These are phyloP conservation scores for Mesochorus sp. DNA, from an alignment of 2,888 invertebrate genomes.

Conservation along the genomic window DNA sequence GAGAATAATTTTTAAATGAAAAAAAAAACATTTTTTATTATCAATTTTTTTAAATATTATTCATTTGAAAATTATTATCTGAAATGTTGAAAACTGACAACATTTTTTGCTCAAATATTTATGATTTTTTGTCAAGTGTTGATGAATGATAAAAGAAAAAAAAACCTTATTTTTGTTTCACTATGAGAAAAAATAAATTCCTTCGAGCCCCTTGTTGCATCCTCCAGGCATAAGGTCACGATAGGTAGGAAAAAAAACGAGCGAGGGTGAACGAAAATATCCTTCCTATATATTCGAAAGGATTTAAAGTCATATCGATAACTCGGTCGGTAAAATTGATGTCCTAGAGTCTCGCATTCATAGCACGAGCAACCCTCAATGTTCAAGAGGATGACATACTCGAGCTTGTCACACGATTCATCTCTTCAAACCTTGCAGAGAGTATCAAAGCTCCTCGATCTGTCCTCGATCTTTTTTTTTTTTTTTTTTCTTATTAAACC, in stretches of 20 bases:
- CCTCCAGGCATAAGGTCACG: not conserved
- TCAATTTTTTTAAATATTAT: too few species aligned
- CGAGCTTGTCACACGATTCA: slow-evolving; percentile 11
- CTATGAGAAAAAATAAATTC: too few species aligned
- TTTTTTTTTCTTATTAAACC: not conserved
- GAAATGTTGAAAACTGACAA: too few species aligned
- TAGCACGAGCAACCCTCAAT: slow-evolving; percentile 7
- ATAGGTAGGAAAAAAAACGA: not conserved
- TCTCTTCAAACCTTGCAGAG: slow-evolving; percentile 3
- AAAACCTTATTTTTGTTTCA: too few species aligned
- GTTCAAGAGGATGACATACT: slow-evolving; percentile 61
- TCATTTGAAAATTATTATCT: too few species aligned
- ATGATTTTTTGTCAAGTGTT: too few species aligned
- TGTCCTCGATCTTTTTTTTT: slow-evolving; percentile 19
- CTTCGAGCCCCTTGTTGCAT: too few species aligned
- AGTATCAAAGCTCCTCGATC: slow-evolving; percentile 18
- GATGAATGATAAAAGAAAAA: too few species aligned
- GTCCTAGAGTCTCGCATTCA: not conserved
- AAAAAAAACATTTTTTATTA: not conserved
- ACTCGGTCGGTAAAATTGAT: slow-evolving; percentile 44
- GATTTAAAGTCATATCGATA: slow-evolving; percentile 29
- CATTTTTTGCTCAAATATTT: too few species aligned
- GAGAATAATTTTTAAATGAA: too few species aligned
- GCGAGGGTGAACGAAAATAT: slow-evolving; percentile 16
- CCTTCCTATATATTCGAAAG: slow-evolving; percentile 4